These are phyloP conservation scores for Lophotriccus pileatus DNA, from an alignment of 2,797 vertebrate species.

Conservation along the genomic window DNA sequence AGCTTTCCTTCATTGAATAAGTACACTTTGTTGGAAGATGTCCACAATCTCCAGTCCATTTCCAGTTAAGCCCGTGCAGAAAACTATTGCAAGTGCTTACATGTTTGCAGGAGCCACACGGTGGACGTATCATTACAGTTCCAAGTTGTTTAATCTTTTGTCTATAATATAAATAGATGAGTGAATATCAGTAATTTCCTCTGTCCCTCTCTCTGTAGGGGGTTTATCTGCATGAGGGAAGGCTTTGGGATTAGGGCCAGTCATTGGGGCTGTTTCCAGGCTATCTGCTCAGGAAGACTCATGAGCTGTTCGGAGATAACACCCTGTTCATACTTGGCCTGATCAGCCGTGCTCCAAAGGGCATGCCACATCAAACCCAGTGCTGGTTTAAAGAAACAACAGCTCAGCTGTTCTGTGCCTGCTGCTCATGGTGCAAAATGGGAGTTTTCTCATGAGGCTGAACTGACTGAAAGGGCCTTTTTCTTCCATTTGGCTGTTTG, in stretches of 20 bases:
- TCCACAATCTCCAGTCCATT: background rate
- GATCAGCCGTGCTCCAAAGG: background rate
- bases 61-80: background rate
- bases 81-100: background rate
- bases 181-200: conserved; percentile 64
- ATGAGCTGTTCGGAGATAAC: conserved; percentile 42
- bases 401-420: background rate
- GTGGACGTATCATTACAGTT: background rate
- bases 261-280: background rate
- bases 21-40: background rate
- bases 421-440: background rate
- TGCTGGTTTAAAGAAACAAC: background rate
- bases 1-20: background rate
- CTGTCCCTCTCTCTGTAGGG: background rate
- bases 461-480: background rate
- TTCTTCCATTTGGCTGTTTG: background rate
- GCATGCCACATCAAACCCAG: background rate
- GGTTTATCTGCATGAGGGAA: conserved; percentile 25
- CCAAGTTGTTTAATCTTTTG: conserved; percentile 55
- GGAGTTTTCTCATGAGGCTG: background rate
- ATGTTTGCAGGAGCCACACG: background rate
- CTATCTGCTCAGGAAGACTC: conserved; percentile 37
- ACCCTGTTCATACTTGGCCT: background rate
- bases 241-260: conserved; percentile 41
- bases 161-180: conserved; percentile 67